phyloP scores from a whole-genome alignment of 2,888 invertebrate species.

The Petrolisthes manimaculis region DNA sequence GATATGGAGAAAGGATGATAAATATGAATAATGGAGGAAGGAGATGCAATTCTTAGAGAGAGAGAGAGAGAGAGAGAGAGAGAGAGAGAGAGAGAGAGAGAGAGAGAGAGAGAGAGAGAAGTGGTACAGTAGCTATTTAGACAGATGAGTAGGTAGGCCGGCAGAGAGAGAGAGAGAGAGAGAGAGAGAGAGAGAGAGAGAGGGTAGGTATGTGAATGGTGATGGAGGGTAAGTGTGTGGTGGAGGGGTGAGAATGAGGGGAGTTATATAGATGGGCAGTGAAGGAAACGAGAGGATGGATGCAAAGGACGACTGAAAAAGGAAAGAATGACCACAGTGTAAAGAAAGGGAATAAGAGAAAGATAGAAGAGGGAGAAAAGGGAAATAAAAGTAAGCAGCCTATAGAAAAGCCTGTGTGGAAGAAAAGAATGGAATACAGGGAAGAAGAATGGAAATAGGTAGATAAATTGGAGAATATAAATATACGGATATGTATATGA shows the following conservation, averaged over 20 bases:
- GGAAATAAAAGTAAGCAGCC: neutral
- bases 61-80: neutral
- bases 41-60: neutral
- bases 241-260: neutral
- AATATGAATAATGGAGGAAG: neutral
- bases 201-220: conserved; percentile 6
- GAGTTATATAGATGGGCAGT: neutral
- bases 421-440: neutral
- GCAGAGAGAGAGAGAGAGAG: conserved; percentile 9
- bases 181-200: neutral
- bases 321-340: neutral
- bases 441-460: neutral
- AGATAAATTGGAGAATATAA: neutral
- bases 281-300: neutral
- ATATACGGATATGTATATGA: neutral
- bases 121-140: neutral
- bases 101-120: neutral
- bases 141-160: neutral
- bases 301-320: neutral
- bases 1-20: neutral
- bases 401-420: neutral
- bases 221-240: conserved; percentile 10
- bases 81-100: conserved; percentile 6
- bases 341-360: neutral
- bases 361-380: neutral